Evolutionary conservation across 2,113 vertebrate genomes (phyloP), one percentile per base, ranked within the genome.

Genomic region (Megaleporinus macrocephalus): DNA sequence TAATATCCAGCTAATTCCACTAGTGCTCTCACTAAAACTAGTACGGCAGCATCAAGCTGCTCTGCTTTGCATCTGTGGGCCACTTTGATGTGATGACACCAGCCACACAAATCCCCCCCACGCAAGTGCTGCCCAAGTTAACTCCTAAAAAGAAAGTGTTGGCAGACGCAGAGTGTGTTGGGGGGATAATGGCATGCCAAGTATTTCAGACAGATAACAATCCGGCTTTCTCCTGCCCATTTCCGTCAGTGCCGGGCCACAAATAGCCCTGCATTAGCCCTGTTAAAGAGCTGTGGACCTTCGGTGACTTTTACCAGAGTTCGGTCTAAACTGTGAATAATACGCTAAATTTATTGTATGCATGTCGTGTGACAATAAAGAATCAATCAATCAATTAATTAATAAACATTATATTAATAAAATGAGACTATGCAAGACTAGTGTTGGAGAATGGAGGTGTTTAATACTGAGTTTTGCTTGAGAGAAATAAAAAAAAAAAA

Each of bases 161-260:
- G 88, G 84, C 87, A 91, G 90, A 89, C 41, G 49, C 22, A 68
- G 53, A 78, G 83, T 80, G 72, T 70, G 82, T 80, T 71, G 47
- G 59, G 59, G 59, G 75, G 49, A 68, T 76, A 76, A 83, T 55
- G 85, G 81, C 87, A 66, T 82, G 86, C 70, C 73, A 88, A 79
- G 80, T 78, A 70, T 81, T 85, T 85, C 55, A 75, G 47, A 81
- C 11, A 81, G 90, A 92, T 91, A 88, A 89, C 80, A 77, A 85
- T 76, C 80, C 83, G 59, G 0, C 59, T 85, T 87, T 87, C 80
- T 83, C 70, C 80, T 83, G 72, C 72, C 22, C 77, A 70, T 83
- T 83, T 85, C 80, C 76, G 63, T 69, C 57, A 73, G 85, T 26
- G 15, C 41, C 63, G 59, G 68, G 61, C 76, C 81, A 84, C 66